phyloP scores from a whole-genome alignment of 2,797 vertebrate species.

The Sus cebifrons region DNA sequence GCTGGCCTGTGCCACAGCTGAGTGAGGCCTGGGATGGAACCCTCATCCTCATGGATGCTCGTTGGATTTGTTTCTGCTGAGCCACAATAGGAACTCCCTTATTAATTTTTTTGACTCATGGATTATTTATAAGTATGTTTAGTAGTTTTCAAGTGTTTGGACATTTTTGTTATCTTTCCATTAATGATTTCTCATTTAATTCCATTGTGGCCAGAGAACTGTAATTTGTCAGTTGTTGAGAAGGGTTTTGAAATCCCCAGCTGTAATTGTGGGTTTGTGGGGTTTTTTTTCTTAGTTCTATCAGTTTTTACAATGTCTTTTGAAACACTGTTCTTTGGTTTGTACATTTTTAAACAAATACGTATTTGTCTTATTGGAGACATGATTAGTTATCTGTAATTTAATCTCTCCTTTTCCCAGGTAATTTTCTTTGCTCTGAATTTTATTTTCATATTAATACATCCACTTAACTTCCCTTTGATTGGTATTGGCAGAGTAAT shows the following conservation, averaged over 20 bases:
- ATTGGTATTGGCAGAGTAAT: background rate
- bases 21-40: too few species aligned
- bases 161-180: background rate
- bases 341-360: too few species aligned
- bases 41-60: too few species aligned
- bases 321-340: too few species aligned
- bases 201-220: background rate
- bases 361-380: too few species aligned
- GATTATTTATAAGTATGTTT: background rate
- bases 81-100: background rate
- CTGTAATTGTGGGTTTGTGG: background rate
- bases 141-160: background rate
- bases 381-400: background rate
- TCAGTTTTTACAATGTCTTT: too few species aligned
- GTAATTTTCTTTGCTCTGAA: background rate
- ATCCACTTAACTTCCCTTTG: background rate
- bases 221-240: background rate
- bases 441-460: background rate
- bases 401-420: background rate
- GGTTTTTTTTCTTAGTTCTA: too few species aligned
- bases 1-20: too few species aligned
- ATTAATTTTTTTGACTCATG: background rate
- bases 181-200: background rate
- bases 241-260: background rate
- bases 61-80: too few species aligned